A percentile compares a stretch with the other conserved stretches of the same genome.
Conservation (phyloP, 2,797 vertebrate genomes). For the Sphenopsis melanotis region DNA sequence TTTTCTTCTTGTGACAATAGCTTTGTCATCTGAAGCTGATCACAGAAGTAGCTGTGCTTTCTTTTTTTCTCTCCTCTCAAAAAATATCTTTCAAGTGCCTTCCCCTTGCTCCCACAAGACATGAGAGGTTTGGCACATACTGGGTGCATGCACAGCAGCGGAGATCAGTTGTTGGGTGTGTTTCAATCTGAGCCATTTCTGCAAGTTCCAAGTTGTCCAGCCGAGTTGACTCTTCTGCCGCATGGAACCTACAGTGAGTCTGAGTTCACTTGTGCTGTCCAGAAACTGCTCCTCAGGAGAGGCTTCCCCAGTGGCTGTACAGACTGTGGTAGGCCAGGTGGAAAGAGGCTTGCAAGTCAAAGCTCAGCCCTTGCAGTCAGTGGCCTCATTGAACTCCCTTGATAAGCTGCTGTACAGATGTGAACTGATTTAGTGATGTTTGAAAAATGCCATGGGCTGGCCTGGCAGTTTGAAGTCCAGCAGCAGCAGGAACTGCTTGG, state of each 20-base stretch:
- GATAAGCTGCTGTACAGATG: background rate
- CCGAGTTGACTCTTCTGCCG: background rate
- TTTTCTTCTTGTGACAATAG: background rate
- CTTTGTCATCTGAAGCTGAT: background rate
- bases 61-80: background rate
- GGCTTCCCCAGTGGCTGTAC: background rate
- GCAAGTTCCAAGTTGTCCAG: background rate
- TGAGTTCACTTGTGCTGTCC: background rate
- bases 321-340: background rate
- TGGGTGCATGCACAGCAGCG: background rate
- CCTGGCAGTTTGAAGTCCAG: background rate
- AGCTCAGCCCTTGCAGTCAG: background rate
- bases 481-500: background rate
- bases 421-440: background rate
- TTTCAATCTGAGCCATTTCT: background rate
- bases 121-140: accelerated
- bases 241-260: accelerated
- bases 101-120: background rate
- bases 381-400: background rate
- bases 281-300: background rate
- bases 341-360: background rate
- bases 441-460: background rate
- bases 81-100: background rate
- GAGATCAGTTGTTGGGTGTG: background rate
- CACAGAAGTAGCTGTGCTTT: background rate